Base-by-base conservation (phyloP, 1,140 invertebrate genomes). In the Leptinotarsa defecta region DNA sequence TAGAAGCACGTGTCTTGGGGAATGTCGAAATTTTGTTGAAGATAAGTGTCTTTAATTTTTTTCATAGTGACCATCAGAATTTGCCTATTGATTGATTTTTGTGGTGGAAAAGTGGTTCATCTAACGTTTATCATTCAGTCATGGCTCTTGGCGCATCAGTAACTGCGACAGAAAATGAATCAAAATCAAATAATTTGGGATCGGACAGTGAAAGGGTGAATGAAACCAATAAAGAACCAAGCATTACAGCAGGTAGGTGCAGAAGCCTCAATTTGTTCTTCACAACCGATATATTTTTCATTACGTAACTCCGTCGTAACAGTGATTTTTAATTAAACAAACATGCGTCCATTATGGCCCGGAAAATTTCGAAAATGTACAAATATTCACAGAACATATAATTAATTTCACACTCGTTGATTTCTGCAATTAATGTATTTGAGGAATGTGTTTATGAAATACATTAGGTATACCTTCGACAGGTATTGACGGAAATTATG, bases 71-170 rank as follows among this genome's bases (percentile, higher is more conserved):
- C 4, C 64, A 19, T 22, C 13, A 22, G 19, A 65, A 22, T 4
- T 20, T 22, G 22, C 22, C 17, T 65, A 65, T 65, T 65, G 61
- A 62, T 65, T 65, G 17, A 24, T 57, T 57, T 57, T 57, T 15
- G 52, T 57, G 17, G 52, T 19, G 15, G 52, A 57, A 15, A 57
- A 57, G 52, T 57, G 52, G n/a, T 57, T 19, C 15, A 57, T 57
- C 52, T 13, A 65, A 65, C 64, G 17, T 17, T 65, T 65, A 15
- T 65, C 20, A 24, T 65, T 65, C 13, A 65, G 20, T 27, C 74
- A 78, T 78, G 77, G 77, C 77, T 74, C 73, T 78, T 72, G 77
- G 77, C 64, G 73, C 77, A 72, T 75, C 73, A 52, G 75, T 76
- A 22, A 71, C 76, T 57, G 70, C 73, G 63, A 67, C 75, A 19